Base-by-base conservation (phyloP, 2,888 invertebrate genomes). In the Nesidiocoris tenuis region DNA sequence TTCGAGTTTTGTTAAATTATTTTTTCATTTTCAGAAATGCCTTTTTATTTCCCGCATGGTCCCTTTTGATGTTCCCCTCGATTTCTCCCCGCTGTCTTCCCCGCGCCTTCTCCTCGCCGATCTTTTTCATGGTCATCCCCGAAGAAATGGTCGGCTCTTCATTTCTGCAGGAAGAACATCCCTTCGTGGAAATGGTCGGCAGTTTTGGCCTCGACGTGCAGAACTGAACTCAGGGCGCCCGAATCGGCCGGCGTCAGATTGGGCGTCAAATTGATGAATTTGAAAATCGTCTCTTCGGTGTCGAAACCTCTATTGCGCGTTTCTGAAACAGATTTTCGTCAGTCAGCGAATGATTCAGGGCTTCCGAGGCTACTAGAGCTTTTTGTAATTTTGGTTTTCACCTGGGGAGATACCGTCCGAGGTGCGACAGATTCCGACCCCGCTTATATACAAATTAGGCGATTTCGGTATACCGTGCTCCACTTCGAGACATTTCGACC, bases 101-200 rank as follows among this genome's bases (percentile, higher is more conserved):
- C n/a, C n/a, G n/a, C n/a, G n/a, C n/a, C n/a, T n/a, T n/a, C n/a
- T n/a, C n/a, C n/a, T n/a, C n/a, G n/a, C n/a, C n/a, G n/a, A n/a
- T n/a, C n/a, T n/a, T n/a, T n/a, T n/a, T n/a, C n/a, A n/a, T n/a
- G n/a, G n/a, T n/a, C n/a, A n/a, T n/a, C n/a, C n/a, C n/a, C n/a
- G n/a, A n/a, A n/a, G n/a, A n/a, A n/a, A n/a, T n/a, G n/a, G n/a
- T n/a, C n/a, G n/a, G n/a, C n/a, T n/a, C n/a, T 39, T 12, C 12
- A 39, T 12, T 39, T 39, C 39, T 39, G 39, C 72, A 86, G 81
- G 23, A 87, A 82, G 79, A 87, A 87, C 21, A 87, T 82, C 21
- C 87, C 87, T 81, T 87, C 87, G 81, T 87, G 87, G 80, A 87
- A 87, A 81, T 87, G 87, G 80, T 87, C 87, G 2, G 87, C 86